These are phyloP conservation scores for Lutjanus argentimaculatus DNA, from an alignment of 2,797 vertebrate species.

Conservation along the genomic window DNA sequence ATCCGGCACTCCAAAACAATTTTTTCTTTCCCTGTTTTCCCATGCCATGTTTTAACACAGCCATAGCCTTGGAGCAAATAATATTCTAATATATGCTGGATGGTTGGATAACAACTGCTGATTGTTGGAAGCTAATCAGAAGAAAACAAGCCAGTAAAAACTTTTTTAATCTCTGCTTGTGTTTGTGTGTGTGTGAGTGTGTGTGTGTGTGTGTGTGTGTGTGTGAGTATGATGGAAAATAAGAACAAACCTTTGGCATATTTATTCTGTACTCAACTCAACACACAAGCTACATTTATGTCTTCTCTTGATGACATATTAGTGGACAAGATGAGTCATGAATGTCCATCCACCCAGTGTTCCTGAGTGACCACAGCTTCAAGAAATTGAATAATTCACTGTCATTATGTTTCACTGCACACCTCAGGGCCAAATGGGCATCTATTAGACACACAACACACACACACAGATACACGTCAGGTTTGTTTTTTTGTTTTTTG, in stretches of 20 bases:
- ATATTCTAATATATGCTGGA: conserved; percentile 28
- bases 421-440: neutral
- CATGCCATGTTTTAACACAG: conserved; percentile 3
- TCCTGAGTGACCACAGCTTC: neutral
- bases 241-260: neutral
- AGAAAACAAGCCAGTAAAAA: conserved; percentile 8
- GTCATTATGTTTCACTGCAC: neutral
- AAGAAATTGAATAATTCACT: neutral
- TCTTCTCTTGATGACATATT: neutral
- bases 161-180: neutral
- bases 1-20: neutral
- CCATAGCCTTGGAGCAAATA: conserved; percentile 15
- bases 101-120: conserved; percentile 25
- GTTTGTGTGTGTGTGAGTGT: no score
- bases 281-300: neutral
- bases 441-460: conserved; percentile 4
- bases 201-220: no score
- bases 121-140: conserved; percentile 23
- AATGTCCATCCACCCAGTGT: neutral
- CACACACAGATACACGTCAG: neutral
- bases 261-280: neutral
- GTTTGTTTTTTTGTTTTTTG: neutral
- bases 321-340: no score
- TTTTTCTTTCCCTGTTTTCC: conserved; percentile 4
- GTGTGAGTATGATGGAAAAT: neutral